phyloP scores from a whole-genome alignment of 1,140 invertebrate species.

The Pachypeltis micranthus region DNA sequence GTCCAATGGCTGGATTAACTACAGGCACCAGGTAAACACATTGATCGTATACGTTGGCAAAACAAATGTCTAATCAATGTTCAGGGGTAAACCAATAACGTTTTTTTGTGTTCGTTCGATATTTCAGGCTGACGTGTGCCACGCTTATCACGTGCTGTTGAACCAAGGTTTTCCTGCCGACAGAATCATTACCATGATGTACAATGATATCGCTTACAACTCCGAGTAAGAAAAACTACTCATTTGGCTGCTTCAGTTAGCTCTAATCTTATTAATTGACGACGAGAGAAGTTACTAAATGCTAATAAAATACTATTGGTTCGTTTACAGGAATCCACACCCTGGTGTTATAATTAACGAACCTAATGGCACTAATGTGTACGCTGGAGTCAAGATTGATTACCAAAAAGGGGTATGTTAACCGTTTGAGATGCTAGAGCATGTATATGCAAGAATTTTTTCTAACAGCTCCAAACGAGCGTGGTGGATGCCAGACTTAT shows the following conservation, averaged over 20 bases:
- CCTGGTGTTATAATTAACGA: conserved; percentile 46
- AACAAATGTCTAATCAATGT: no score
- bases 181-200: conserved; percentile 51
- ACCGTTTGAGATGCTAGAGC: no score
- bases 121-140: conserved; percentile 46
- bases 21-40: no score
- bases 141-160: conserved; percentile 49
- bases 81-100: no score
- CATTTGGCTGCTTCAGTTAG: no score
- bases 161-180: conserved; percentile 45
- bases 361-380: conserved; percentile 46
- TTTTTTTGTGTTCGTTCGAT: conserved; percentile 12
- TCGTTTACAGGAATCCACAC: conserved; percentile 44
- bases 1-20: no score
- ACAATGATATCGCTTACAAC: conserved; percentile 49
- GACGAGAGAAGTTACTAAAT: no score
- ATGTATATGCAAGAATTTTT: neutral
- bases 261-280: no score
- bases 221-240: conserved; percentile 39
- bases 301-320: no score
- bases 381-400: conserved; percentile 44
- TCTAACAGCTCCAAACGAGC: neutral
- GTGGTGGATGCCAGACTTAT: neutral
- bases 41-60: no score
- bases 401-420: conserved; percentile 39